Percentiles rank a stretch among this genome's conserved stretches.
These are phyloP conservation scores for Pantherophis vulpinus DNA, from an alignment of 2,797 vertebrate species.

Conservation along the genomic window DNA sequence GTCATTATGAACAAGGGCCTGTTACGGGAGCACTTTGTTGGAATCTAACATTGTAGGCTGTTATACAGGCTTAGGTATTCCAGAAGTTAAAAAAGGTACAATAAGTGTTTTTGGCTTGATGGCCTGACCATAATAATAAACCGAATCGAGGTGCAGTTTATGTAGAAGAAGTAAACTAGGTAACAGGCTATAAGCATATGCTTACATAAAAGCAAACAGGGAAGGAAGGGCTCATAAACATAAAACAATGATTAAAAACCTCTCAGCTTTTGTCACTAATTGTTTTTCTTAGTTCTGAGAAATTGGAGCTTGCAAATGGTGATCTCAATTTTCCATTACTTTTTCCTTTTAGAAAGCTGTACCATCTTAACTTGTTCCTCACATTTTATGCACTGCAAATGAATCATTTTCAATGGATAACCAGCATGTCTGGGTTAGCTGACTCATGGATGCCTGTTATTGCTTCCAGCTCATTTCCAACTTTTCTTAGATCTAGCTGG, in stretches of 20 bases:
- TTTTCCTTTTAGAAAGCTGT: neutral
- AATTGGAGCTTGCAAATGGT: neutral
- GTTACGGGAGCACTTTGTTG: neutral
- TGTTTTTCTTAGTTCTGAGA: neutral
- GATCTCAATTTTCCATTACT: neutral
- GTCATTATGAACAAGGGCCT: neutral
- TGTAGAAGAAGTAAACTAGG: neutral
- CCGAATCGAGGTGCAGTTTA: neutral
- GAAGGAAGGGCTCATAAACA: neutral
- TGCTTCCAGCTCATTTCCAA: neutral
- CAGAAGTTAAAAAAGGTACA: neutral
- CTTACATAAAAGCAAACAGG: neutral
- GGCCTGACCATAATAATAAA: neutral
- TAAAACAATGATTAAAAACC: neutral
- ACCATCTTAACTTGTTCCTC: neutral
- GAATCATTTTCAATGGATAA: neutral
- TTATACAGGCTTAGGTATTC: neutral
- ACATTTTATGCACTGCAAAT: neutral
- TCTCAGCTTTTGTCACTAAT: neutral
- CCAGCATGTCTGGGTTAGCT: neutral
- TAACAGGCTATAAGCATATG: neutral
- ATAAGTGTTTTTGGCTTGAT: neutral
- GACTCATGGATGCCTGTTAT: rapidly evolving
- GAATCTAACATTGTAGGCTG: neutral
- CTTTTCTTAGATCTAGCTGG: neutral